phyloP scores from a whole-genome alignment of 1,140 invertebrate species.

The Penaeus chinensis region DNA sequence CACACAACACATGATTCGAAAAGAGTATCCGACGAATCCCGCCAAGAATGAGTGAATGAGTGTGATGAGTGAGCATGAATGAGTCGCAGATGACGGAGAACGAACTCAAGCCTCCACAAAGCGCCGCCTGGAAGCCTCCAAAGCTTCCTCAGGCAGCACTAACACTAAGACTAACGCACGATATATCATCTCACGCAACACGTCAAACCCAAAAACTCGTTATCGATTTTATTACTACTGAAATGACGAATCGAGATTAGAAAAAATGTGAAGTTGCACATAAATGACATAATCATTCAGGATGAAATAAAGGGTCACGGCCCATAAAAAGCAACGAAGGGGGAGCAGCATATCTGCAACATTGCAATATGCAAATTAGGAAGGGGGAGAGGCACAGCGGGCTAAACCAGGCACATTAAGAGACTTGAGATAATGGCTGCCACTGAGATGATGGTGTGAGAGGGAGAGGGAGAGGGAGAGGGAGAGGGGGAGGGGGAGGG shows the following conservation, averaged over 20 bases:
- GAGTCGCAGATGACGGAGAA: no score
- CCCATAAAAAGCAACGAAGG: constrained; percentile 48
- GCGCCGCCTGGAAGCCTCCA: no score
- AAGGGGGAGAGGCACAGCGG: constrained; percentile 13
- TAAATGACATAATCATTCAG: constrained; percentile 60
- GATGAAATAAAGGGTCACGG: constrained; percentile 58
- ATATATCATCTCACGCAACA: no score
- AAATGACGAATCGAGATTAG: not conserved
- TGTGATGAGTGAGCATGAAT: no score
- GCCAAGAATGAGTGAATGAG: no score
- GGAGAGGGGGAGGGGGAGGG: constrained; percentile 35
- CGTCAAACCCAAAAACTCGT: no score
- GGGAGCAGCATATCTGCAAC: constrained; percentile 54
- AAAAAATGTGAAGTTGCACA: constrained; percentile 34
- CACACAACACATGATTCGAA: no score
- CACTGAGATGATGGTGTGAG: not conserved
- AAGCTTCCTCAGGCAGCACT: no score
- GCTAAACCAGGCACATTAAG: constrained; percentile 32
- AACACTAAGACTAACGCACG: no score
- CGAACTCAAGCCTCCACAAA: no score
- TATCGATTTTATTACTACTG: not conserved
- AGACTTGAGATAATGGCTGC: constrained; percentile 19
- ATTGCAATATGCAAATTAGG: constrained; percentile 60
- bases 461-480: constrained; percentile 25
- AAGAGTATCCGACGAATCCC: no score